phyloP scores from a whole-genome alignment of 2,113 vertebrate genomes.

The Aldabrachelys gigantea region DNA sequence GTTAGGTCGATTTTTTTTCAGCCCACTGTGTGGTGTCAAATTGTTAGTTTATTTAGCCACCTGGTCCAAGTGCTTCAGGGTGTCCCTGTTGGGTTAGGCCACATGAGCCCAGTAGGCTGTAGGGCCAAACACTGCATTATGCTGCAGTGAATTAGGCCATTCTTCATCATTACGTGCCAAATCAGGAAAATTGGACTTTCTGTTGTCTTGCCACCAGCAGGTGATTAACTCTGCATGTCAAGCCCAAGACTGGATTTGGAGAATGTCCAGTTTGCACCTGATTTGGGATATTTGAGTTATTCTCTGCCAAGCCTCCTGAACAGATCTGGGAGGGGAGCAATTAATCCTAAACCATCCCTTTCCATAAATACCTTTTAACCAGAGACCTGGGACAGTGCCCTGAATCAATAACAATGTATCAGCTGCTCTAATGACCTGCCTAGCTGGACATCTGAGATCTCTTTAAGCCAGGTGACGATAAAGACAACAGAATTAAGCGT shows the following conservation, averaged over 20 bases:
- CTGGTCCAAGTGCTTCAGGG: not conserved
- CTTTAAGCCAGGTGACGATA: not conserved
- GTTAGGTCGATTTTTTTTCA: not conserved
- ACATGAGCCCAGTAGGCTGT: not conserved
- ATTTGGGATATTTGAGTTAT: not conserved
- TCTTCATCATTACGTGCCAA: not conserved
- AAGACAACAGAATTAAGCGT: not conserved
- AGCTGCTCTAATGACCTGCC: not conserved
- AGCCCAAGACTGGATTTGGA: not conserved
- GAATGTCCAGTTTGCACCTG: not conserved
- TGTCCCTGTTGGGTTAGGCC: not conserved
- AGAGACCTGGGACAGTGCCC: not conserved
- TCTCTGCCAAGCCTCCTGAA: fast-evolving
- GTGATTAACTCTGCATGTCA: not conserved
- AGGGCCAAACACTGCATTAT: not conserved
- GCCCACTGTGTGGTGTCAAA: not conserved
- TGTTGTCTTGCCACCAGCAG: not conserved
- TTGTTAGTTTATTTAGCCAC: not conserved
- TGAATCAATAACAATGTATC: fast-evolving
- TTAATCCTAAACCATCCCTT: fast-evolving
- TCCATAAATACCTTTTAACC: fast-evolving
- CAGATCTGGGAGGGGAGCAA: fast-evolving
- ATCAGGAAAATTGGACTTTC: not conserved
- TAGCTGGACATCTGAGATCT: not conserved
- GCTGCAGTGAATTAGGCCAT: not conserved